Conservation (phyloP, 2,113 vertebrate genomes). For the Spea bombifrons region DNA sequence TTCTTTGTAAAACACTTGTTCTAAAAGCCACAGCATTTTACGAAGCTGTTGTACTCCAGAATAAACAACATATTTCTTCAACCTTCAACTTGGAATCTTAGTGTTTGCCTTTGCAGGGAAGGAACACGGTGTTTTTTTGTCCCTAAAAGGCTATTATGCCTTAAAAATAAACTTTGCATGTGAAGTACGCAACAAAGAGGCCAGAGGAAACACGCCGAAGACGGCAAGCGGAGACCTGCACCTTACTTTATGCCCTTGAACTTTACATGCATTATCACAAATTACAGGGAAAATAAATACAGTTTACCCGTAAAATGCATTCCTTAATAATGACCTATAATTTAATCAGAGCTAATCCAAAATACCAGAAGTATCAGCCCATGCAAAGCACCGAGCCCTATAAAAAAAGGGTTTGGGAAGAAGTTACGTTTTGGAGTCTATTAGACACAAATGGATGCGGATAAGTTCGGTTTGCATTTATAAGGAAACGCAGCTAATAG, state of each 20-base stretch:
- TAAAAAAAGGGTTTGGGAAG: too few species aligned
- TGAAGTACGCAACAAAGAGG: constrained; percentile 51
- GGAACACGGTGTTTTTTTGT: constrained; percentile 50
- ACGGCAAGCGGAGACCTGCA: constrained; percentile 62
- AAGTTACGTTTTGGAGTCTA: too few species aligned
- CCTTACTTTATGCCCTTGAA: constrained; percentile 63
- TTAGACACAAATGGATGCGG: too few species aligned
- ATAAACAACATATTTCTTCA: constrained; percentile 21
- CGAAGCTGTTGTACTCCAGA: constrained; percentile 27
- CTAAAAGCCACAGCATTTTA: constrained; percentile 27
- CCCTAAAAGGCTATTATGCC: constrained; percentile 53
- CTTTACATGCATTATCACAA: constrained; percentile 73
- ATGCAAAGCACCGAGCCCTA: constrained; percentile 33
- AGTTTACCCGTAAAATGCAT: constrained; percentile 64
- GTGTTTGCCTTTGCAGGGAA: constrained; percentile 44
- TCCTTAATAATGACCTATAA: constrained; percentile 63
- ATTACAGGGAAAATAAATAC: constrained; percentile 68
- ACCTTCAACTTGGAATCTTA: constrained; percentile 32
- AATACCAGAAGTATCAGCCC: constrained; percentile 60
- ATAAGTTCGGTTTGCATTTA: too few species aligned
- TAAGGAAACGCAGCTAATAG: too few species aligned
- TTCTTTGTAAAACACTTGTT: constrained; percentile 19
- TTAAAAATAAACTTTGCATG: constrained; percentile 58
- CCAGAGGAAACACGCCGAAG: constrained; percentile 56
- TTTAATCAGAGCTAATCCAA: constrained; percentile 64